These are phyloP conservation scores for Erebia epiphron DNA, from an alignment of 2,888 invertebrate genomes.

Conservation along the genomic window DNA sequence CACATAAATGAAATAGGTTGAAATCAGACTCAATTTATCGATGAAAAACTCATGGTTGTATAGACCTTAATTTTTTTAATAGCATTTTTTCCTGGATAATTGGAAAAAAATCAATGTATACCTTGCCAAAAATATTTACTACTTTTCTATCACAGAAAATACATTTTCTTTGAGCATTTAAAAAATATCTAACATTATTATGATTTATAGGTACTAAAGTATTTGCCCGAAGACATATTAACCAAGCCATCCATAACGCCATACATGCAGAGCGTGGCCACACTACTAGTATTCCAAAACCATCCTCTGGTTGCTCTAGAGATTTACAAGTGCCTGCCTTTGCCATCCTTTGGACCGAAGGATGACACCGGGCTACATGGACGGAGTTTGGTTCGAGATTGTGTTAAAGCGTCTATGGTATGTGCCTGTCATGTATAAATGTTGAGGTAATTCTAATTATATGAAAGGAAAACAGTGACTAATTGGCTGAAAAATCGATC, in stretches of 20 bases:
- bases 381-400: slow-evolving; percentile 80
- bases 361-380: slow-evolving; percentile 82
- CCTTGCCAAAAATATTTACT: too few species aligned
- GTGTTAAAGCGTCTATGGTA: slow-evolving; percentile 80
- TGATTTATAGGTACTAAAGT: slow-evolving; percentile 62
- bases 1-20: too few species aligned
- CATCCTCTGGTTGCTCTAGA: slow-evolving; percentile 74
- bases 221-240: slow-evolving; percentile 57
- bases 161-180: too few species aligned
- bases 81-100: too few species aligned
- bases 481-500: too few species aligned
- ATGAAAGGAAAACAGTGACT: too few species aligned
- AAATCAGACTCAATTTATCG: too few species aligned
- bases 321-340: slow-evolving; percentile 75
- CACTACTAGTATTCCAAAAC: slow-evolving; percentile 77
- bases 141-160: too few species aligned
- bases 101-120: too few species aligned
- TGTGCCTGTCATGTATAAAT: slow-evolving; percentile 42
- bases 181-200: background rate
- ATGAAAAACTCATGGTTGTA: too few species aligned
- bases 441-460: too few species aligned
- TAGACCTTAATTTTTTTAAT: too few species aligned
- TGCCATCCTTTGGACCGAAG: slow-evolving; percentile 73
- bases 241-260: slow-evolving; percentile 70
- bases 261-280: slow-evolving; percentile 76